Evolutionary conservation across 2,113 vertebrate species (phyloP), one percentile per base, ranked within the genome.

Genomic region (Nycticebus coucang): DNA sequence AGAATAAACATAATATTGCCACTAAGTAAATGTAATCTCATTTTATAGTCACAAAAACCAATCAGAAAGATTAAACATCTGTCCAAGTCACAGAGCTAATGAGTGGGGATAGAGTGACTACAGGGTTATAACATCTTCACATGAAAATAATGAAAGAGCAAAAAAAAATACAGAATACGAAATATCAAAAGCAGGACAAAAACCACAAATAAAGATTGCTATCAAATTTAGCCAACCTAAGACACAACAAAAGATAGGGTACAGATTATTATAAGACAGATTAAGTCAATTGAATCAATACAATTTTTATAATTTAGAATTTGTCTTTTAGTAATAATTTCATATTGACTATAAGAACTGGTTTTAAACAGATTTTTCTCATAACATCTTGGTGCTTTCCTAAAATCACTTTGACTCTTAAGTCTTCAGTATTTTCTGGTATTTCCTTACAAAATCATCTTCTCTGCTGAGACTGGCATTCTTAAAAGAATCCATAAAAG

Each of bases 401-500:
- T 35, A 87, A 86, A 77, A 75, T 89, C 26, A 74, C 37, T 84
- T 35, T 83, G 37, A 87, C 5, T 59, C 18, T 12, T n/a, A 86
- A 86, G 15, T 35, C 28, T 80, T 94, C n/a, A 22, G 10, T 45
- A 89, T 35, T 68, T 92, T 80, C 60, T 57, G 50, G 18, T 35
- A 80, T n/a, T 53, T 93, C 50, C 26, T 90, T 85, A 83, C 33
- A 93, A 95, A 93, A 72, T 50, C 22, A 75, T 69, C 17, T 60
- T 74, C 17, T 60, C 14, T 68, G 64, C 33, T 35, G 41, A 96
- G 59, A 92, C 41, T 55, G 21, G 13, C 68, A 72, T 33, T 96
- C 78, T 72, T 84, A 68, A 94, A 71, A 92, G 35, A 95, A 80
- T 62, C 13, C 22, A 41, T 89, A 85, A 75, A 94, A 89, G 69